Conservation (phyloP, 2,888 invertebrate species). For the Lithosia quadra region DNA sequence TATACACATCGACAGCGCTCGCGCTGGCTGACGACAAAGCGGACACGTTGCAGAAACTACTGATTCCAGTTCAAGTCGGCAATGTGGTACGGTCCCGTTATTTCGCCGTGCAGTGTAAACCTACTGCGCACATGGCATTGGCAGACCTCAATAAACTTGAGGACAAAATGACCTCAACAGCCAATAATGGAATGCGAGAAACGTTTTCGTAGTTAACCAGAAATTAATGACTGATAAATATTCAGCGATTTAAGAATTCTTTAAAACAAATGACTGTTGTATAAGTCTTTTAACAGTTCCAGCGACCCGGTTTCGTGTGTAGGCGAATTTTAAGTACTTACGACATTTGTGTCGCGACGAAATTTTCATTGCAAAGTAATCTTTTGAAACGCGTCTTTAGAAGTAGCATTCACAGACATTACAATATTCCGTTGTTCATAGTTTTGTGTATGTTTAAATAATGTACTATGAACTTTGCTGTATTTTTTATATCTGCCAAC, state of each 20-base stretch:
- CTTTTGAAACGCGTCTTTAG: slow-evolving; percentile 14
- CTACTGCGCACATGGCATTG: slow-evolving; percentile 45
- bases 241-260: slow-evolving; percentile 43
- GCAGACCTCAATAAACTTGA: slow-evolving; percentile 43
- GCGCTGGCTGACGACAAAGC: slow-evolving; percentile 7
- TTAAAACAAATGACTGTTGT: slow-evolving; percentile 33
- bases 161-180: slow-evolving; percentile 16
- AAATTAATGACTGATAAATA: slow-evolving; percentile 52
- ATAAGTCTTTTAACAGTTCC: slow-evolving; percentile 34
- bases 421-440: slow-evolving; percentile 1
- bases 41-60: slow-evolving; percentile 32
- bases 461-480: not conserved
- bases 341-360: slow-evolving; percentile 20
- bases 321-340: slow-evolving; percentile 28
- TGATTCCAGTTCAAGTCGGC: slow-evolving; percentile 21
- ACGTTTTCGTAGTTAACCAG: slow-evolving; percentile 40
- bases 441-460: slow-evolving; percentile 11
- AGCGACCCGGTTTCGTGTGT: slow-evolving; percentile 25
- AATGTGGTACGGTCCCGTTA: slow-evolving; percentile 45
- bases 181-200: slow-evolving; percentile 47
- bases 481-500: slow-evolving; percentile 26
- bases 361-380: slow-evolving; percentile 25
- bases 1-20: not conserved
- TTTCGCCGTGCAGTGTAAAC: slow-evolving; percentile 29
- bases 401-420: slow-evolving; percentile 16